These are phyloP conservation scores for Lycodopsis pacificus DNA, from an alignment of 2,797 vertebrate species.

Conservation along the genomic window DNA sequence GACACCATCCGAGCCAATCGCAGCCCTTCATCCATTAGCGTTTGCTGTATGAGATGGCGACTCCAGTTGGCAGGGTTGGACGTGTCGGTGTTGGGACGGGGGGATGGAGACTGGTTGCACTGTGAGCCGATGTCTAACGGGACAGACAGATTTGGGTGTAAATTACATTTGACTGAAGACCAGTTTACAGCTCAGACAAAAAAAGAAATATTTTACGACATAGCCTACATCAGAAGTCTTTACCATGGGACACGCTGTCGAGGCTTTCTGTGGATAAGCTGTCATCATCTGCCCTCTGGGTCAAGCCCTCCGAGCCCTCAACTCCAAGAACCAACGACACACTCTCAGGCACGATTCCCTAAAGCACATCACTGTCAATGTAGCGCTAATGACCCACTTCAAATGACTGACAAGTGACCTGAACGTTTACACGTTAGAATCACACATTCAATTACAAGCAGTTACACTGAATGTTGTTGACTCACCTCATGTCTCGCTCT, in stretches of 20 bases:
- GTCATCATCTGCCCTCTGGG: conserved; percentile 89
- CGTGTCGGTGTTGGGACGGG: conserved; percentile 87
- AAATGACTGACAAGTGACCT: conserved; percentile 7
- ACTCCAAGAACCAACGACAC: conserved; percentile 74
- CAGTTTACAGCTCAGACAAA: not conserved
- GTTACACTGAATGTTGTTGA: not conserved
- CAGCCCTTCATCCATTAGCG: conserved; percentile 97
- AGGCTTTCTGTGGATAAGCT: conserved; percentile 92
- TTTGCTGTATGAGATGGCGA: conserved; percentile 97
- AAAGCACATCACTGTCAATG: conserved; percentile 40
- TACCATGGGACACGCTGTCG: conserved; percentile 92
- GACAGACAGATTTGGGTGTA: conserved; percentile 70
- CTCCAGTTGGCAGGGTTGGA: conserved; percentile 91
- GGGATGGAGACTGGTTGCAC: conserved; percentile 85
- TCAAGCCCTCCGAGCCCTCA: conserved; percentile 81
- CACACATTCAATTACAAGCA: not conserved
- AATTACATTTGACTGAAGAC: conserved; percentile 3
- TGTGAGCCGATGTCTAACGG: conserved; percentile 82
- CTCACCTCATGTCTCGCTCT: conserved; percentile 92
- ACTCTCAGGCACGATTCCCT: conserved; percentile 80
- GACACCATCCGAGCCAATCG: conserved; percentile 96
- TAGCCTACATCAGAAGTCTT: conserved; percentile 29
- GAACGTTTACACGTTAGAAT: conserved; percentile 15
- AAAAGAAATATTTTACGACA: not conserved
- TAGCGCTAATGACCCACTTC: conserved; percentile 9